These are phyloP conservation scores for Platycnemis pennipes DNA, from an alignment of 2,888 invertebrate genomes.

Conservation along the genomic window DNA sequence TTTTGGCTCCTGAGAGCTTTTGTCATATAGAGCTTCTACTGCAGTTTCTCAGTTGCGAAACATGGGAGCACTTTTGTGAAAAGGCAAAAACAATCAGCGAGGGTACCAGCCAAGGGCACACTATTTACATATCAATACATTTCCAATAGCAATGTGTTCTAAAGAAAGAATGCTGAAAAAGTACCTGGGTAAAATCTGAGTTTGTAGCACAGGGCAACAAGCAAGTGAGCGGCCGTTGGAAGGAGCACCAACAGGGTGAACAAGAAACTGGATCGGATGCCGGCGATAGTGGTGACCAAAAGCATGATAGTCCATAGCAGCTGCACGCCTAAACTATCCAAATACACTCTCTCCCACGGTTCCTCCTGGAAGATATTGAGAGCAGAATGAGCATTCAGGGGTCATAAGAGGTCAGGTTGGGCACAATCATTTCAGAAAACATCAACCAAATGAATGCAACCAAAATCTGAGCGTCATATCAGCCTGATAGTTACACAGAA, in stretches of 20 bases:
- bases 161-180: no score
- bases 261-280: constrained; percentile 76
- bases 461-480: no score
- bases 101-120: no score
- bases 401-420: background rate
- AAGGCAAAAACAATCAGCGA: no score
- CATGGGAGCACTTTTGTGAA: no score
- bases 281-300: constrained; percentile 75
- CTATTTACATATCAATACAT: no score
- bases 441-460: background rate
- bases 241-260: constrained; percentile 77
- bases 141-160: no score
- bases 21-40: no score
- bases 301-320: constrained; percentile 77
- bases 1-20: no score
- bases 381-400: background rate
- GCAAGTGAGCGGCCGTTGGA: constrained; percentile 75
- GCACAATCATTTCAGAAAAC: background rate
- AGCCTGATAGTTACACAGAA: no score
- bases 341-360: constrained; percentile 65
- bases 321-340: constrained; percentile 76
- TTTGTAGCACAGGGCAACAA: constrained; percentile 71
- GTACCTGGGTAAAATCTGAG: constrained; percentile 69
- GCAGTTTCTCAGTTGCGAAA: no score
- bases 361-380: background rate